These are phyloP conservation scores for Macrotrachela quadricornifera DNA, from an alignment of 1,140 invertebrate genomes.

Conservation along the genomic window DNA sequence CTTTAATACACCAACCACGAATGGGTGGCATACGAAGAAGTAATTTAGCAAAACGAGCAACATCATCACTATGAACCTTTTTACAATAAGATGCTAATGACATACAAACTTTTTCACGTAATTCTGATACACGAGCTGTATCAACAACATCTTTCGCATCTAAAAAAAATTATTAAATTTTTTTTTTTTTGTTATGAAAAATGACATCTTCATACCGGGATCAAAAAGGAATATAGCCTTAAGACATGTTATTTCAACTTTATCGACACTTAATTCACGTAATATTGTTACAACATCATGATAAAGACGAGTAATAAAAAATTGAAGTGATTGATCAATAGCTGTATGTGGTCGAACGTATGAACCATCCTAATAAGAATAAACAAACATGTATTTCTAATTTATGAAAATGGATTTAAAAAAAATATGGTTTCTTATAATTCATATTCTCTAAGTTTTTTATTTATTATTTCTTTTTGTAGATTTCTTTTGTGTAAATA, in stretches of 20 bases:
- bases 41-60: constrained; percentile 77
- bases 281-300: constrained; percentile 76
- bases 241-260: constrained; percentile 76
- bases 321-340: constrained; percentile 34
- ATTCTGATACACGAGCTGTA: constrained; percentile 53
- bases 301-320: constrained; percentile 61
- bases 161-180: constrained; percentile 21
- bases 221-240: constrained; percentile 86
- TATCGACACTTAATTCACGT: constrained; percentile 85
- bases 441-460: too few species aligned
- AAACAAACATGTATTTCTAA: too few species aligned
- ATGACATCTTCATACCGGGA: constrained; percentile 44
- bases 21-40: constrained; percentile 72
- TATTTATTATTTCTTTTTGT: too few species aligned
- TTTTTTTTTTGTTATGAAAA: not conserved
- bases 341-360: constrained; percentile 36
- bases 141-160: constrained; percentile 69
- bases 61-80: constrained; percentile 51
- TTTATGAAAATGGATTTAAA: constrained; percentile 34
- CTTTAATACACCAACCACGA: constrained; percentile 71
- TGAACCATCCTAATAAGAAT: constrained; percentile 56
- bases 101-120: constrained; percentile 79
- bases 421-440: constrained; percentile 35
- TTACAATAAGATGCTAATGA: constrained; percentile 81
- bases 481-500: too few species aligned